A percentile compares a stretch with the other conserved stretches of the same genome.
These are phyloP conservation scores for Mallateleia sp. DNA, from an alignment of 2,888 invertebrate genomes.

Conservation along the genomic window DNA sequence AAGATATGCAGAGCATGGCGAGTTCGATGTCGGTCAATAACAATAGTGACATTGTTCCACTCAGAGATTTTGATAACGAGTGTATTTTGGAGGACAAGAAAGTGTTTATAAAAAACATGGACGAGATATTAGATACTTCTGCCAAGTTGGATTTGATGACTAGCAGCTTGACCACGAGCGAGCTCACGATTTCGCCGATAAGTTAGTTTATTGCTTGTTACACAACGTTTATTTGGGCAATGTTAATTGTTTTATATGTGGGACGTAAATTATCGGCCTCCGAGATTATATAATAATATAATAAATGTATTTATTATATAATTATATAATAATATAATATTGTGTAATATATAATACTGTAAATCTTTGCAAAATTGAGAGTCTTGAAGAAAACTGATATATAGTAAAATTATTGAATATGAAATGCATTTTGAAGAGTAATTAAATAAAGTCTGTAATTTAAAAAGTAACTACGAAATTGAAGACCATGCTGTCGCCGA, in stretches of 20 bases:
- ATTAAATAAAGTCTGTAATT: no score
- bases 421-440: no score
- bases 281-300: no score
- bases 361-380: no score
- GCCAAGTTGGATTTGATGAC: conserved; percentile 96
- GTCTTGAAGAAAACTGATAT: no score
- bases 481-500: no score
- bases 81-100: conserved; percentile 92
- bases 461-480: no score
- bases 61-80: conserved; percentile 98
- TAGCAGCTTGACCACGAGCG: conserved; percentile 95
- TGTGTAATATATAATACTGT: no score
- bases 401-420: no score
- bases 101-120: conserved; percentile 87
- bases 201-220: conserved; percentile 90
- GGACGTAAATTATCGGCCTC: no score
- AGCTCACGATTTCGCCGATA: conserved; percentile 93
- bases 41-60: conserved; percentile 97
- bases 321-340: no score
- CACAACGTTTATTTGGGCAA: conserved; percentile 47
- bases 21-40: conserved; percentile 98
- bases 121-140: conserved; percentile 94
- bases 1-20: conserved; percentile 99
- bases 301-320: no score
- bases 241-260: conserved; percentile 47